Evolutionary conservation across 2,888 invertebrate genomes (phyloP).

Genomic region (Tanaodytes sp.): DNA sequence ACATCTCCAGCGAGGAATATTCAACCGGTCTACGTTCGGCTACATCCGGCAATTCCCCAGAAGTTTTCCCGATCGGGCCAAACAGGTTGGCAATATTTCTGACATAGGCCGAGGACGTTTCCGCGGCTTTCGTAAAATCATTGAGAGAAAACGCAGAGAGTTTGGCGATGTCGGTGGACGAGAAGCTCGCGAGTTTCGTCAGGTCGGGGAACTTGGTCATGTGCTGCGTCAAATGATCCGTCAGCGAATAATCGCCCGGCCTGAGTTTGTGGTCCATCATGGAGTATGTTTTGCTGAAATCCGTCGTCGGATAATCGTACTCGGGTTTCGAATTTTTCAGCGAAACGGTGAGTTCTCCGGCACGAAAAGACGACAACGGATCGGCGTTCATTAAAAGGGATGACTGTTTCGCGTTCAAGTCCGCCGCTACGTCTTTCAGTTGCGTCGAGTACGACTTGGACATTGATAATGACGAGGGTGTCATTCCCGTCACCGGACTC

Average conservation of each 20-base stretch:
- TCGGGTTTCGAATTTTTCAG: conserved; percentile 69
- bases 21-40: conserved; percentile 61
- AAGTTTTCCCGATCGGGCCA: conserved; percentile 64
- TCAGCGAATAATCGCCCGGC: conserved; percentile 66
- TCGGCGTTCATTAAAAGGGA: conserved; percentile 59
- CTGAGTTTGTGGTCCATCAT: conserved; percentile 60
- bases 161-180: conserved; percentile 68
- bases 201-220: conserved; percentile 69
- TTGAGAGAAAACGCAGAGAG: conserved; percentile 68
- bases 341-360: conserved; percentile 70
- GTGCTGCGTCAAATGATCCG: conserved; percentile 66
- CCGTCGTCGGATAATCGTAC: conserved; percentile 64
- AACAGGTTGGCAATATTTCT: conserved; percentile 70
- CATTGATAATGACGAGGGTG: conserved; percentile 62
- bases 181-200: conserved; percentile 67
- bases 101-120: conserved; percentile 67
- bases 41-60: conserved; percentile 60
- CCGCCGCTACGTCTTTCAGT: conserved; percentile 47
- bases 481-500: conserved; percentile 74
- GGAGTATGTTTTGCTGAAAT: conserved; percentile 65
- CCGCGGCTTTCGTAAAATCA: conserved; percentile 67
- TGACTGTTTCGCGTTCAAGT: conserved; percentile 42
- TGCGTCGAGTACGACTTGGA: conserved; percentile 66
- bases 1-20: conserved; percentile 60
- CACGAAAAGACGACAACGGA: conserved; percentile 66